phyloP scores from a whole-genome alignment of 1,140 invertebrate genomes.

The Bombus pascuorum region DNA sequence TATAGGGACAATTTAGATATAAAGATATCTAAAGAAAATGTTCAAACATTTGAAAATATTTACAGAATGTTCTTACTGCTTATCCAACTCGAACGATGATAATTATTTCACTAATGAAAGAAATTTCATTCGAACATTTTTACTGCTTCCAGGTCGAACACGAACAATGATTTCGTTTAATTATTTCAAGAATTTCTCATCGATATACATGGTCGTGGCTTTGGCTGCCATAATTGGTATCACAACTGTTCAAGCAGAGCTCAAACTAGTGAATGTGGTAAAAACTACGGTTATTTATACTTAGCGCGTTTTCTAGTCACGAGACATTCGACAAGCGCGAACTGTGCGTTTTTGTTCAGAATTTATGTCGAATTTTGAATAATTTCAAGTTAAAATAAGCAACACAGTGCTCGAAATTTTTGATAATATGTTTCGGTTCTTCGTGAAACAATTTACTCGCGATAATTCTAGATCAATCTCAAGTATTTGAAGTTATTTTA shows the following conservation, averaged over 20 bases:
- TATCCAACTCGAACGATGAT: neutral
- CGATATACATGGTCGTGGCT: conserved; percentile 18
- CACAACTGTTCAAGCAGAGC: conserved; percentile 12
- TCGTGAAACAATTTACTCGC: too few relatives aligned
- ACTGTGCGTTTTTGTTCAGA: too few relatives aligned
- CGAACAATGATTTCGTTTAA: conserved; percentile 12
- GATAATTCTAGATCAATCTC: too few relatives aligned
- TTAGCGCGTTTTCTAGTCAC: neutral
- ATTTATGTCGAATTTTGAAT: neutral
- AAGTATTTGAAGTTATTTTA: too few relatives aligned
- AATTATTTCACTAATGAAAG: neutral
- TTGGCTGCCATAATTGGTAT: conserved; percentile 15
- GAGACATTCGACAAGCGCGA: neutral
- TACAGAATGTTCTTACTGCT: neutral
- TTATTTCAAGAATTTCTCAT: neutral
- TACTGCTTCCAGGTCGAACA: conserved; percentile 6
- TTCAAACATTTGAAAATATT: neutral
- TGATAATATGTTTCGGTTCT: neutral
- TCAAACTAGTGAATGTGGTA: conserved; percentile 62
- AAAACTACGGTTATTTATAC: conserved; percentile 19
- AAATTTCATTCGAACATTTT: neutral
- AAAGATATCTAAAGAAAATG: too few relatives aligned
- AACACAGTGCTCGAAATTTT: neutral
- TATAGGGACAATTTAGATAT: too few relatives aligned
- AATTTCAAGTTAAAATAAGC: neutral